Conservation (phyloP, 1,140 invertebrate genomes). For the Mylabris phalerata region DNA sequence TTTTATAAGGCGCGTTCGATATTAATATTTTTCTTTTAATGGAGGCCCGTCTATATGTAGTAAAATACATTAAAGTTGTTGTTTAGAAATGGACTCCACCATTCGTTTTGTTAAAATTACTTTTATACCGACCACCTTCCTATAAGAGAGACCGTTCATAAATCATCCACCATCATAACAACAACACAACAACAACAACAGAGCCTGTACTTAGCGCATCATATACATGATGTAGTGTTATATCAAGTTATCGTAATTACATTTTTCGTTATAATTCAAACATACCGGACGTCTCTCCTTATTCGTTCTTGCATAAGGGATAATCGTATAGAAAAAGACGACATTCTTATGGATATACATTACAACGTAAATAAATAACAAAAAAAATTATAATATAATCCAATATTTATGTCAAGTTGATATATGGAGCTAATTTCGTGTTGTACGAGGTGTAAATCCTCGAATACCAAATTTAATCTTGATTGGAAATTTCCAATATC, state of each 20-base stretch:
- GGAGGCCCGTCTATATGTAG: too few species aligned
- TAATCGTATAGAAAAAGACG: background rate
- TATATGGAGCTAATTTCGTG: conserved; percentile 19
- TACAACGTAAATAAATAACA: background rate
- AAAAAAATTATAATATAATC: background rate
- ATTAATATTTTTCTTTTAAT: too few species aligned
- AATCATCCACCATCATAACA: conserved; percentile 23
- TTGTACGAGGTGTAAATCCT: conserved; percentile 24
- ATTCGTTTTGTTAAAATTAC: too few species aligned
- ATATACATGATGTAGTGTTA: conserved; percentile 26
- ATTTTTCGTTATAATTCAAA: conserved; percentile 16
- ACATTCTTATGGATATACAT: too few species aligned
- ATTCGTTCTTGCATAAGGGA: too few species aligned
- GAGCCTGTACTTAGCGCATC: conserved; percentile 28
- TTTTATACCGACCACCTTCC: too few species aligned
- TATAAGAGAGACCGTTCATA: background rate
- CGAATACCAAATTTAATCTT: conserved; percentile 7
- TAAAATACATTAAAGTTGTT: too few species aligned
- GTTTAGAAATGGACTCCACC: too few species aligned
- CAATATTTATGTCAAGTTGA: conserved; percentile 1
- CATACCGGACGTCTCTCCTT: background rate
- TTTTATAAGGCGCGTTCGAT: too few species aligned
- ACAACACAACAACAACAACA: conserved; percentile 1
- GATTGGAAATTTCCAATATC: too few species aligned
- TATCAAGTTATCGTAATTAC: conserved; percentile 24